These are phyloP conservation scores for Epizoanthus ramosus DNA, from an alignment of 92 coral and sea anemone species.

Conservation along the genomic window DNA sequence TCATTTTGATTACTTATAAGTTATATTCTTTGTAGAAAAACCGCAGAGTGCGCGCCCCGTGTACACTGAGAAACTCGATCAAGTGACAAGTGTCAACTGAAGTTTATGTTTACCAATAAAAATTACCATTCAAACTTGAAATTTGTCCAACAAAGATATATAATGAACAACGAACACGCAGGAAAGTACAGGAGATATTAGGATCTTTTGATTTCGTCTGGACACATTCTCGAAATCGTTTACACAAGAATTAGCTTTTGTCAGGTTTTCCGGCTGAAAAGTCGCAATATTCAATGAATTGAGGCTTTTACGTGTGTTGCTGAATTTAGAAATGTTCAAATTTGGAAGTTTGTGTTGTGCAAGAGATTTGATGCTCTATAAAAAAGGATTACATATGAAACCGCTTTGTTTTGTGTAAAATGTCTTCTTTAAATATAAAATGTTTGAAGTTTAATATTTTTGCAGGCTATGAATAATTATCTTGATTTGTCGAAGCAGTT, in stretches of 20 bases:
- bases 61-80: not conserved
- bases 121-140: not conserved
- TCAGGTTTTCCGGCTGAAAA: not conserved
- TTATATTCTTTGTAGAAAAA: slow-evolving; percentile 24
- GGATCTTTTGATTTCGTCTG: not conserved
- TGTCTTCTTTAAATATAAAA: not conserved
- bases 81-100: slow-evolving; percentile 10
- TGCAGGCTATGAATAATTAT: not conserved
- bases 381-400: not conserved
- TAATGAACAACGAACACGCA: not conserved
- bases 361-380: not conserved
- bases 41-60: slow-evolving; percentile 3
- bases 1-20: slow-evolving; percentile 4
- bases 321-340: not conserved
- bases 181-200: slow-evolving; percentile 6
- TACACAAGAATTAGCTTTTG: not conserved
- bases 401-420: not conserved
- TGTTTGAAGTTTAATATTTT: not conserved
- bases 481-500: too few species aligned
- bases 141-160: not conserved
- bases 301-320: not conserved
- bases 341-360: not conserved
- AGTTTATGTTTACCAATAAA: slow-evolving; percentile 12
- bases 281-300: not conserved
- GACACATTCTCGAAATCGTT: not conserved